These are phyloP conservation scores for Antheraea assamensis DNA, from an alignment of 2,888 invertebrate genomes.

Conservation along the genomic window DNA sequence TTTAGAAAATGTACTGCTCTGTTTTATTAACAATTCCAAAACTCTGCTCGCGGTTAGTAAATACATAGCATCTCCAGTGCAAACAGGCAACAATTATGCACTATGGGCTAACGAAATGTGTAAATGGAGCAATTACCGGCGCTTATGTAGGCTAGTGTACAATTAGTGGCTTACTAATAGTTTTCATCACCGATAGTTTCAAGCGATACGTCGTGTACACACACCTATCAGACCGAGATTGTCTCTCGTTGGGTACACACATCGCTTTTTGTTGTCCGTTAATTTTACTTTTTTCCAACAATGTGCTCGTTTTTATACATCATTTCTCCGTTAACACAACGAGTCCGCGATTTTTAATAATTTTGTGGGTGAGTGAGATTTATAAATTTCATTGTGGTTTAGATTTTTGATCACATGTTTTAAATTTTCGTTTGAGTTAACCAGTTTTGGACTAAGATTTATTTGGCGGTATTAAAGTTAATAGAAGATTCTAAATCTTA, in stretches of 20 bases:
- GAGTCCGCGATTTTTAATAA: neutral
- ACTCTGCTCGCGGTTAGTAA: slow-evolving; percentile 58
- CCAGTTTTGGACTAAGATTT: neutral
- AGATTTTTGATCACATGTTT: neutral
- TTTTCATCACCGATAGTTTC: slow-evolving; percentile 78
- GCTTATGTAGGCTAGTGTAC: slow-evolving; percentile 77
- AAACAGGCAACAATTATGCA: slow-evolving; percentile 77
- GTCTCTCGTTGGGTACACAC: slow-evolving; percentile 65
- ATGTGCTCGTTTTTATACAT: neutral
- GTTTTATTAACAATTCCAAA: neutral
- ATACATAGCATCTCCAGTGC: slow-evolving; percentile 65
- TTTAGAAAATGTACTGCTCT: neutral
- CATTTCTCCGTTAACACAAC: neutral
- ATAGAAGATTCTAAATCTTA: no score
- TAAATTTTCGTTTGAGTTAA: neutral
- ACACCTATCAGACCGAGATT: slow-evolving; percentile 67
- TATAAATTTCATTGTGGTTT: neutral
- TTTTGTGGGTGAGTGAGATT: slow-evolving; percentile 4
- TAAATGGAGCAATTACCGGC: slow-evolving; percentile 81
- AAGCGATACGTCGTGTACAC: slow-evolving; percentile 55
- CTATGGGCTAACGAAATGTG: slow-evolving; percentile 78
- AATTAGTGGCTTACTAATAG: slow-evolving; percentile 80
- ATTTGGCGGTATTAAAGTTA: neutral
- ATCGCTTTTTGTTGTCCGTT: slow-evolving; percentile 43
- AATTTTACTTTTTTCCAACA: slow-evolving; percentile 17